Evolutionary conservation across 2,113 vertebrate genomes (phyloP), one percentile per base, ranked within the genome.

Genomic region (human (Homo sapiens)): DNA sequence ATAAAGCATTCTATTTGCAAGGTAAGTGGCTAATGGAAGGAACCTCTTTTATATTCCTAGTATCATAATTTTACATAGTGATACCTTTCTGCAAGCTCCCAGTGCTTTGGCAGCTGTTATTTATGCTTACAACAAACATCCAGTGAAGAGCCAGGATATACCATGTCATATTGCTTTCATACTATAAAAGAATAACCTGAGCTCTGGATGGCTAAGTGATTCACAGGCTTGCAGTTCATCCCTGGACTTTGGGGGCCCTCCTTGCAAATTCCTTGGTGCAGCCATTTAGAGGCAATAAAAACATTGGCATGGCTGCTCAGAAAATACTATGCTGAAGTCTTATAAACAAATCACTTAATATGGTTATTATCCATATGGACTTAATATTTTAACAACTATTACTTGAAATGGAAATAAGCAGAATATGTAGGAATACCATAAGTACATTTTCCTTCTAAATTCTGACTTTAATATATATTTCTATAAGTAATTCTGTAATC

Each of bases 381-480:
- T 73, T 61, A 75, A 89, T 17, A 80, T 68, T 92, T 84, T 83
- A 83, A 83, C 18, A 87, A 70, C 8, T 43, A 40, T 52, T 88
- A 38, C 23, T 72, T 87, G 50, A 50, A 87, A 43, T n/a, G 73
- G 43, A 93, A 72, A 68, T 10, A 90, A 76, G 10, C 12, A 57
- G 32, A 87, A 59, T 90, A 11, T 35, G 7, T 59, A 40, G 11
- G 16, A 73, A 80, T 40, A 55, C 3, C 70, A n/a, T 73, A 83
- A 83, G 14, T 68, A 48, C 6, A 59, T 61, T 96, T 94, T 64
- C 14, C 6, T 70, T 76, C 50, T 93, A 64, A 90, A 50, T 80
- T 25, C 8, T 75, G 35, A 50, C 6, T 66, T 90, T 90, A 81
- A 48, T 95, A 93, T 38, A 80, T 59, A 40, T 23, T 66, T 95